Conservation (phyloP, 2,888 invertebrate species). For the Julus scandinavius region DNA sequence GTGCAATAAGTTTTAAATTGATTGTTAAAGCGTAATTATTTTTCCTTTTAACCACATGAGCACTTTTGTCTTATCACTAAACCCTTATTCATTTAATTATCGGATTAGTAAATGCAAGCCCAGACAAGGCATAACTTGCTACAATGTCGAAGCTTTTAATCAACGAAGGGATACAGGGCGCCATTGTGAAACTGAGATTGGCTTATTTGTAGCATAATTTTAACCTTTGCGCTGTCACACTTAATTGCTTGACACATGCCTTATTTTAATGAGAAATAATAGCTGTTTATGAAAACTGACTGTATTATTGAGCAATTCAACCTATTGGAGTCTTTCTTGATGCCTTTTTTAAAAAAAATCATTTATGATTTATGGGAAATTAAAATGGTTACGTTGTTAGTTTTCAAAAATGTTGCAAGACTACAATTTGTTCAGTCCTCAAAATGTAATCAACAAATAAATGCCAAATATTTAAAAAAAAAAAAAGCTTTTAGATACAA, state of each 20-base stretch:
- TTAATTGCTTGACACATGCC: not conserved
- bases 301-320: slow-evolving; percentile 5
- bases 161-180: not conserved
- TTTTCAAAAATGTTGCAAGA: too few species aligned
- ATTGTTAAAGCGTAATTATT: not conserved
- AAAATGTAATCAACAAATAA: too few species aligned
- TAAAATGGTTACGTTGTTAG: too few species aligned
- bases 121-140: not conserved
- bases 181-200: slow-evolving; percentile 1
- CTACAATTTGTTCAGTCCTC: too few species aligned
- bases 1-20: not conserved
- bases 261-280: not conserved
- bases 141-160: not conserved
- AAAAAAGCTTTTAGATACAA: too few species aligned
- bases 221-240: not conserved
- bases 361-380: too few species aligned
- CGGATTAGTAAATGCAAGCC: not conserved
- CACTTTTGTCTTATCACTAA: not conserved
- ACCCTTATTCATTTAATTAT: not conserved
- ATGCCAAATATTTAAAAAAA: not conserved
- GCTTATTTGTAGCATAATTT: not conserved
- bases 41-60: not conserved
- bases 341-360: not conserved
- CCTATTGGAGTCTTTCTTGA: not conserved
- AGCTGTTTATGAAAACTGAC: not conserved